Evolutionary conservation across 2,888 invertebrate genomes (phyloP).

Genomic region (Sminthurinus aureus): DNA sequence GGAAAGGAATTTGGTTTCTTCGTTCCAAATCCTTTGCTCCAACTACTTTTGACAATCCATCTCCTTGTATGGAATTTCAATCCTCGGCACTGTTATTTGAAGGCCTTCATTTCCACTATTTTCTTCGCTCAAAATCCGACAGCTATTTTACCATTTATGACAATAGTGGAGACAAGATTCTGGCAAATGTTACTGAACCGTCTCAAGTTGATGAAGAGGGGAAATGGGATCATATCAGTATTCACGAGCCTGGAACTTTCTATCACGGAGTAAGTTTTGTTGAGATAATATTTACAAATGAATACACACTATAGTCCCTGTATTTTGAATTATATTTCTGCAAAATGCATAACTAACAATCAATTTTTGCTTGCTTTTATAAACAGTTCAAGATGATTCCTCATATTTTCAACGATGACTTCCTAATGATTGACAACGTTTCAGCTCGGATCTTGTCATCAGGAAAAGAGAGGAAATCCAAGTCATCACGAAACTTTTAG

Average conservation of each 20-base stretch:
- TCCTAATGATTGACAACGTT: slow-evolving; percentile 10
- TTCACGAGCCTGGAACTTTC: not conserved
- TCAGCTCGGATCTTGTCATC: not conserved
- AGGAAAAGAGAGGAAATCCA: not conserved
- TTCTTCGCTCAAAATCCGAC: not conserved
- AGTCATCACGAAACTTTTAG: no score
- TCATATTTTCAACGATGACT: not conserved
- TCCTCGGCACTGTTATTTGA: not conserved
- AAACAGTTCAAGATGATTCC: not conserved
- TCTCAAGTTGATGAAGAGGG: not conserved
- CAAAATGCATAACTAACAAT: not conserved
- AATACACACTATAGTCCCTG: no score
- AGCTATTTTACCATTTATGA: not conserved
- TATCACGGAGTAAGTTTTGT: not conserved
- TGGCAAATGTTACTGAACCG: not conserved
- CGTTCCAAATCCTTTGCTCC: not conserved
- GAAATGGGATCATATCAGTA: slow-evolving; percentile 5
- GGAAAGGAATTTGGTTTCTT: slow-evolving; percentile 4
- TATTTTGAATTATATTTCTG: not conserved
- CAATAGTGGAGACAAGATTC: not conserved
- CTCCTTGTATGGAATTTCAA: slow-evolving; percentile 5
- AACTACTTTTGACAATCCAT: slow-evolving; percentile 1
- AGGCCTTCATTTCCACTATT: slow-evolving; percentile 1
- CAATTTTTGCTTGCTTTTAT: not conserved
- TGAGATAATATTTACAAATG: no score